Evolutionary conservation across 2,888 invertebrate genomes (phyloP), one percentile per base, ranked within the genome.

Genomic region (Neoitamus cyanurus): DNA sequence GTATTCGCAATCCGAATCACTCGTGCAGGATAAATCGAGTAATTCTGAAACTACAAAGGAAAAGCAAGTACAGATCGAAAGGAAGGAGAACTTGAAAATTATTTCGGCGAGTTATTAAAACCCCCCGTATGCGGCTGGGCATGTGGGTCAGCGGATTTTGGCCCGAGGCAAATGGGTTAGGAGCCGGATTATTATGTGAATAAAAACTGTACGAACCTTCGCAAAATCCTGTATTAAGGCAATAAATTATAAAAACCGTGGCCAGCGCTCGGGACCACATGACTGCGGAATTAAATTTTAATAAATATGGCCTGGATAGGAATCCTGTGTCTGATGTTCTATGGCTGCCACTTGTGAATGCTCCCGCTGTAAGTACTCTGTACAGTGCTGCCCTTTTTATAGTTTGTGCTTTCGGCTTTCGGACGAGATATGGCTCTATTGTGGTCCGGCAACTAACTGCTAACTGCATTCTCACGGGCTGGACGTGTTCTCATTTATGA

Each of bases 241-340:
- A 83, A 83, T 77, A 83, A 83, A 85, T 85, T 77, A 85, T 31
- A 85, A 83, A 83, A 83, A 77, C 83, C 25, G 84, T 82, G 84
- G 84, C 84, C 58, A 84, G 82, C 69, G 37, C 72, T 84, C 84
- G 80, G 80, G 84, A 84, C 73, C 84, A 84, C 84, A 84, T 84
- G 82, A 84, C 84, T 80, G 72, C 68, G 84, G 84, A 73, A 84
- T 84, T 84, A 82, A 84, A 84, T 82, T 84, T 84, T 84, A 84
- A 84, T 84, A 73, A 73, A 82, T 82, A 73, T 82, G 84, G 31
- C 68, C 58, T 48, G 72, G 72, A 48, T 72, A 30, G 48, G 73
- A 82, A 83, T 82, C 20, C 73, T 84, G 75, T 73, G 75, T 58
- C 75, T 75, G 75, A 34, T 84, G 37, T 77, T 75, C 46, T 73